Base-by-base conservation (phyloP, 1,140 invertebrate genomes). In the Lasioglossum baleicum region DNA sequence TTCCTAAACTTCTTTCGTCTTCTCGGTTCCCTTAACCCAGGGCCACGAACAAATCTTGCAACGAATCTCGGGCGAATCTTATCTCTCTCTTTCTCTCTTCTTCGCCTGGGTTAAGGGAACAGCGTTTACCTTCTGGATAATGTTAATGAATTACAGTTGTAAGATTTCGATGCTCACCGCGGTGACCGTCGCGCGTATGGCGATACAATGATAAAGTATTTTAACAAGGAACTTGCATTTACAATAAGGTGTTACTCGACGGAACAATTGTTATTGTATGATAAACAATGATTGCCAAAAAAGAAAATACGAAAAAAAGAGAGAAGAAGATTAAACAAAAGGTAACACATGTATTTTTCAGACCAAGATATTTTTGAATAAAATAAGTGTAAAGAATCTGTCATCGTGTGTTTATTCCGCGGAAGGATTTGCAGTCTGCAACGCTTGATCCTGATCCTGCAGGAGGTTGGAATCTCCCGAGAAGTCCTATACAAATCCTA, bases 341-440 rank as follows among this genome's bases (percentile, higher is more conserved):
- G 75, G 80, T 83, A 71, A 84, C 58, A 86, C 70, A 88, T 92
- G 91, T 92, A 92, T 92, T 92, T 92, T 92, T 92, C 87, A 91
- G 83, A 92, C 86, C 85, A 75, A 92, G 84, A 88, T 92, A 92
- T 92, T 92, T 92, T 92, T 92, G 85, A 92, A 92, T 92, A 92
- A 92, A 92, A 92, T 83, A 89, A 88, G 85, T 86, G 85, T 90
- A 89, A 89, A 85, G 78, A 90, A 58, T 20, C 56, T 20, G 51
- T 53, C 20, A 44, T 10, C 7, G 8, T 44, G 8, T 44, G 1
- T 8, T 44, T 44, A 10, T 11, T 11, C 11, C 13, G 10, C 44
- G 2, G 0, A 48, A 48, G 13, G 44, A 13, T 48, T 13, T 11
- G 44, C 44, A 48, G 44, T 48, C 44, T 11, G 44, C 44, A 48